Percentiles rank a stretch among this genome's conserved stretches.
Evolutionary conservation across 37 sponge, comb jelly and placozoan genomes (phyloP).

Genomic region (Haliclona indistincta): DNA sequence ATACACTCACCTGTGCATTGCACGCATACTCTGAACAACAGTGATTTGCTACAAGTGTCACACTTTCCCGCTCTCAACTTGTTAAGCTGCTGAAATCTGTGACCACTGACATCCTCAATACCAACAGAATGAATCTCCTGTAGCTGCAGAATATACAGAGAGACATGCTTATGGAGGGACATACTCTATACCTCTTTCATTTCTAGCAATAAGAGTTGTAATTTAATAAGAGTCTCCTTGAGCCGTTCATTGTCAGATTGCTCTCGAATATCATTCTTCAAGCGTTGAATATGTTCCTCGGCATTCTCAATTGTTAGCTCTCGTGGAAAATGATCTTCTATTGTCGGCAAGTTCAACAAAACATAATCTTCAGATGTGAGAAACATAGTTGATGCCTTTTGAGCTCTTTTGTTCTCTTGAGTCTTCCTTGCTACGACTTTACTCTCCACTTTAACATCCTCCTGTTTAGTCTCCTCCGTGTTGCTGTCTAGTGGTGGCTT

Average conservation of each 20-base stretch:
- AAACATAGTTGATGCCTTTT: too few species aligned
- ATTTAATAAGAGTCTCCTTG: slow-evolving; percentile 36
- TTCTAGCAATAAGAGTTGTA: slow-evolving; percentile 52
- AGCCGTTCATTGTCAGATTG: slow-evolving; percentile 4
- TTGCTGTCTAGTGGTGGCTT: too few species aligned
- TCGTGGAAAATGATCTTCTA: slow-evolving; percentile 4
- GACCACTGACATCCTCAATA: slow-evolving; percentile 49
- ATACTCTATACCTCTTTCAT: slow-evolving; percentile 37
- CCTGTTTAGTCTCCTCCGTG: too few species aligned
- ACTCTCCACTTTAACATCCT: not conserved
- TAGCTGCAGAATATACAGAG: not conserved
- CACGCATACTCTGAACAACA: not conserved
- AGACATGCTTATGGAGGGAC: not conserved
- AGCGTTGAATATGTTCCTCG: slow-evolving; percentile 4
- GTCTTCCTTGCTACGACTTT: not conserved
- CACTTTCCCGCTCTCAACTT: slow-evolving; percentile 1
- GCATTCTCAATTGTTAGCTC: slow-evolving; percentile 6
- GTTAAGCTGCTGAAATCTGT: slow-evolving; percentile 42
- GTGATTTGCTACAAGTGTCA: slow-evolving; percentile 9
- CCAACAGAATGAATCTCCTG: not conserved
- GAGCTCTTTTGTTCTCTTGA: not conserved
- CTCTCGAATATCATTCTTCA: slow-evolving; percentile 43
- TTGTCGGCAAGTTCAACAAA: not conserved
- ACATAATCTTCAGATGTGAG: not conserved
- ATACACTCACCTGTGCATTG: not conserved